Base-by-base conservation (phyloP, 2,113 vertebrate species). In the Antechinus stuartii region DNA sequence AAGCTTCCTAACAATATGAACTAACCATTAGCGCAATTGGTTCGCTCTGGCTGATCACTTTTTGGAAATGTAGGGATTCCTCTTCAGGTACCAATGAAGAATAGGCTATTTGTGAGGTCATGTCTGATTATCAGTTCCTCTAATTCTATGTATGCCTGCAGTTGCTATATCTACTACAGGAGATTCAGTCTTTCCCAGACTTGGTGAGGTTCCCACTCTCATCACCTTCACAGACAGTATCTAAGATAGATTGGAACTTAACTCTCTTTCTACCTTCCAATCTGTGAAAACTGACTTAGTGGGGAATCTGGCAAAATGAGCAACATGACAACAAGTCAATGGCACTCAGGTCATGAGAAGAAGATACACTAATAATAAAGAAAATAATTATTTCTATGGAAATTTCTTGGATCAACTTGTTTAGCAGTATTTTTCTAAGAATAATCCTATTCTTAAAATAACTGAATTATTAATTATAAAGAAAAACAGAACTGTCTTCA, bases 401-500 rank as follows among this genome's bases (percentile, higher is more conserved):
- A 90, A 96, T 92, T 90, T 56, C 91, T 68, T 16, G 54, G 30
- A 24, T 53, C 35, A 52, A 76, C 61, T 53, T 68, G 54, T 68
- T 57, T 54, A 68, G 30, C 57, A 92, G 57, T 49, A 76, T 26
- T 93, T 84, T 54, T 8, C 49, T 61, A 91, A 42, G n/a, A 68
- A n/a, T 23, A 68, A 76, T 19, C 49, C 14, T 76, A 91, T 3
- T 53, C 91, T 23, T 91, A 95, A 7, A 94, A 90, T 50, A 50
- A 50, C 50, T 50, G 50, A 50, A 50, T 50, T 50, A 50, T 50
- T 50, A 50, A 50, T 50, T 50, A 50, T 50, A 8, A 50, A 50
- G 50, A 50, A 50, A 5, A 50, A 92, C 0, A 53, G n/a, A 91
- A 9, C 61, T 42, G 57, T 35, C 24, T 91, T 4, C 42, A 91